phyloP scores from a whole-genome alignment of 2,888 invertebrate genomes.

The Euzetes globulus region DNA sequence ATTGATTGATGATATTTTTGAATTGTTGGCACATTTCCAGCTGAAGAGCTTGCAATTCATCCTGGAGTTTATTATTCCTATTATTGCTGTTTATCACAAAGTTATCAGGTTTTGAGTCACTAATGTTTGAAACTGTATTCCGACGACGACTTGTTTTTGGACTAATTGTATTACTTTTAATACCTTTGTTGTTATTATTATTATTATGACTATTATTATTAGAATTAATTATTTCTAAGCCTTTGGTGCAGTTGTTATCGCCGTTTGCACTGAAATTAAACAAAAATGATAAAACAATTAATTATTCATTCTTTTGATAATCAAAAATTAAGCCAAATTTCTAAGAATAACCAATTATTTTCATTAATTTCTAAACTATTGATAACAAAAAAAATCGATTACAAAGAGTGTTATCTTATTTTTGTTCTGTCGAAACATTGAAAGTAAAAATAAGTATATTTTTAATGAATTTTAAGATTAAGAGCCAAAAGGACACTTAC shows the following conservation, averaged over 20 bases:
- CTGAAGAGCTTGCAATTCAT: not conserved
- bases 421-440: no score
- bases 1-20: conserved; percentile 38
- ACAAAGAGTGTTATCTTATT: not conserved
- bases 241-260: not conserved
- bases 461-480: not conserved
- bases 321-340: no score
- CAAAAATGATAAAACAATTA: not conserved
- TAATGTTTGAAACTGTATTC: not conserved
- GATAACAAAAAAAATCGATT: no score
- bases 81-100: not conserved
- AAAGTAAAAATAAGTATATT: not conserved
- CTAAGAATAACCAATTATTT: no score
- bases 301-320: no score
- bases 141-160: not conserved
- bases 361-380: no score
- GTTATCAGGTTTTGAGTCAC: not conserved
- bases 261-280: not conserved
- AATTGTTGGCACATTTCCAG: conserved; percentile 37
- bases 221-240: not conserved
- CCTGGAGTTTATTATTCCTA: not conserved
- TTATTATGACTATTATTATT: not conserved
- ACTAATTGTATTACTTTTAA: not conserved
- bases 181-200: not conserved
- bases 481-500: not conserved